A percentile compares a stretch with the other conserved stretches of the same genome.
Evolutionary conservation across 2,113 vertebrate species (phyloP).

Genomic region (Aspiorhynchus laticeps): DNA sequence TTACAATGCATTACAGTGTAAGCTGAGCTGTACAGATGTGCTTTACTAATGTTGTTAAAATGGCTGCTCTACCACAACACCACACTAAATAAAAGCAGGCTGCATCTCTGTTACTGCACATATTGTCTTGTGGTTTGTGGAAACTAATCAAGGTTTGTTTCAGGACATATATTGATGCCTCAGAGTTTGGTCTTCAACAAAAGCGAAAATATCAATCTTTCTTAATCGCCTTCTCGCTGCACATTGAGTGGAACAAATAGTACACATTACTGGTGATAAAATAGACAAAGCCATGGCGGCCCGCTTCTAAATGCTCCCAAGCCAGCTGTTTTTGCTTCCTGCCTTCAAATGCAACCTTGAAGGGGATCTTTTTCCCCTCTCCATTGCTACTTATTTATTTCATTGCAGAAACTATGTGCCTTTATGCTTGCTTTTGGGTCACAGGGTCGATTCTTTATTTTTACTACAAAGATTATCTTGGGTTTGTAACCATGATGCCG

Average conservation of each 20-base stretch:
- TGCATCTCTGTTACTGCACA: slow-evolving; percentile 18
- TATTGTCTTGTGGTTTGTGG: slow-evolving; percentile 47
- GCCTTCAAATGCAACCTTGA: slow-evolving; percentile 13
- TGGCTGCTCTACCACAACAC: background rate
- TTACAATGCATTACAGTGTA: slow-evolving; percentile 6
- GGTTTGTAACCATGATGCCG: background rate
- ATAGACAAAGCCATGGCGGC: slow-evolving; percentile 22
- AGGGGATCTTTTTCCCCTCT: background rate
- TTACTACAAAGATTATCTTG: background rate
- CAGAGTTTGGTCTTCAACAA: slow-evolving; percentile 47
- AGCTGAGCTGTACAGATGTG: background rate
- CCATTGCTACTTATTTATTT: slow-evolving; percentile 8
- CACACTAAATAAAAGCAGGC: slow-evolving; percentile 22
- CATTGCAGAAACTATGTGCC: background rate
- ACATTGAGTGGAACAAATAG: slow-evolving; percentile 58
- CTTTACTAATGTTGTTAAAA: slow-evolving; percentile 34
- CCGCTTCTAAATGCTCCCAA: slow-evolving; percentile 40
- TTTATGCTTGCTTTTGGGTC: slow-evolving; percentile 17
- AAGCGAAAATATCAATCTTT: slow-evolving; percentile 52
- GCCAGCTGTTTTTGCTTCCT: slow-evolving; percentile 15
- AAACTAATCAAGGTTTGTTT: slow-evolving; percentile 53
- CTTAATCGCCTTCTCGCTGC: slow-evolving; percentile 39
- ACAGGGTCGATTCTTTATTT: background rate
- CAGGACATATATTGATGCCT: slow-evolving; percentile 44
- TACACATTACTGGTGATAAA: slow-evolving; percentile 48